phyloP scores from a whole-genome alignment of 2,113 vertebrate species.

The Charadrius vociferus region DNA sequence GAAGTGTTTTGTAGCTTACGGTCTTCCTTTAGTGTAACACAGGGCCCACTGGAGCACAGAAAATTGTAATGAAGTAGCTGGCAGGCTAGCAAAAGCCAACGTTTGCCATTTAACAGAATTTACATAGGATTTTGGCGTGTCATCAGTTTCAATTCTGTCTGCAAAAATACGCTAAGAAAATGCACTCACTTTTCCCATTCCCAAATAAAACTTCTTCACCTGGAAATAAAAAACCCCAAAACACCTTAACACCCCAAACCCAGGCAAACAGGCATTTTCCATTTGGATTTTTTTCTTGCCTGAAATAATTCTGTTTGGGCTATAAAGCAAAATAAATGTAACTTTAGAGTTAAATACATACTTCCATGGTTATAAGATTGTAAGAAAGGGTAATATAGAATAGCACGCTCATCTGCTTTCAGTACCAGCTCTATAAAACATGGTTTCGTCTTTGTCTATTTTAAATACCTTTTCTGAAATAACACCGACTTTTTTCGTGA shows the following conservation, averaged over 20 bases:
- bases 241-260: not conserved
- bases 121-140: not conserved
- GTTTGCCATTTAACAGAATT: not conserved
- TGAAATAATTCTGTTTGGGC: not conserved
- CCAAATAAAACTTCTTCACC: not conserved
- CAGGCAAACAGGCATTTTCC: not conserved
- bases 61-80: not conserved
- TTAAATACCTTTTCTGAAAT: not conserved
- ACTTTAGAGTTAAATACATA: not conserved
- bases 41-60: not conserved
- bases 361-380: not conserved
- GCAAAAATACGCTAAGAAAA: not conserved
- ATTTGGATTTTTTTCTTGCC: not conserved
- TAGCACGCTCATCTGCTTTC: not conserved
- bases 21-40: not conserved
- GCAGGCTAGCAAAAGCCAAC: not conserved
- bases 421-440: not conserved
- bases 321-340: not conserved
- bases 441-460: not conserved
- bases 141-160: not conserved
- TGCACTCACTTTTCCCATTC: not conserved
- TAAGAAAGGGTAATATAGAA: not conserved
- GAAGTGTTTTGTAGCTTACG: not conserved
- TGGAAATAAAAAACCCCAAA: not conserved
- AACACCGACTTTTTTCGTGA: not conserved